Evolutionary conservation across 2,888 invertebrate species (phyloP).

Genomic region (Metallyticus violacea): DNA sequence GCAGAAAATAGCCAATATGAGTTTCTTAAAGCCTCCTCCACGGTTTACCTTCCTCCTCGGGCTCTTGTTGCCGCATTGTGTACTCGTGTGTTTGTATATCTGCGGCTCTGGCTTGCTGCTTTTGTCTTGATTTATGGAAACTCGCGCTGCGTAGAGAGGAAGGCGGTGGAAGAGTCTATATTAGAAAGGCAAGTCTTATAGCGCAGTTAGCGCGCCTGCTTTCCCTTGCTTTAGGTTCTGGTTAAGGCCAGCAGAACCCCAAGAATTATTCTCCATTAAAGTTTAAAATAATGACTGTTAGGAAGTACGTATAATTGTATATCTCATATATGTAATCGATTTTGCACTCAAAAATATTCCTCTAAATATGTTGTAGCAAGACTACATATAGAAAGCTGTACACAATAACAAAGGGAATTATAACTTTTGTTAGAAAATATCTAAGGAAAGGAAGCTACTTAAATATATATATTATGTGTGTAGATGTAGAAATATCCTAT

Average conservation of each 20-base stretch:
- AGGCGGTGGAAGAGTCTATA: not conserved
- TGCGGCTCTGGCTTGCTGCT: conserved; percentile 5
- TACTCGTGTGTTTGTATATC: conserved; percentile 1
- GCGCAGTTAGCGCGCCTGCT: not conserved
- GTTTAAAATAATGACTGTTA: too few relatives aligned
- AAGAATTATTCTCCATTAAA: too few relatives aligned
- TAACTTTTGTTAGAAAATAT: too few relatives aligned
- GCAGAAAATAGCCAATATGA: conserved; percentile 46
- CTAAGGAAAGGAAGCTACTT: too few relatives aligned
- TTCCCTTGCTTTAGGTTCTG: not conserved
- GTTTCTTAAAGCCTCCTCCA: conserved; percentile 38
- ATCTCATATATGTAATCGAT: too few relatives aligned
- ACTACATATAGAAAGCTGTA: too few relatives aligned
- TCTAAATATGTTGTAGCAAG: too few relatives aligned
- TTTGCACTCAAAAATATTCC: too few relatives aligned
- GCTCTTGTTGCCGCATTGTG: not conserved
- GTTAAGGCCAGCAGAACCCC: not conserved
- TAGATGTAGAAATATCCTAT: too few relatives aligned
- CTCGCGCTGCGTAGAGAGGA: not conserved
- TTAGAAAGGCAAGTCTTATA: not conserved
- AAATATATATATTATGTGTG: too few relatives aligned
- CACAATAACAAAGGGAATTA: too few relatives aligned
- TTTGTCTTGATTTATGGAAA: conserved; percentile 27
- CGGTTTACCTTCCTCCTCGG: not conserved
- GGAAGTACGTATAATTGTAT: too few relatives aligned